phyloP scores from a whole-genome alignment of 2,888 invertebrate genomes.

The Eumerus sabulonum region DNA sequence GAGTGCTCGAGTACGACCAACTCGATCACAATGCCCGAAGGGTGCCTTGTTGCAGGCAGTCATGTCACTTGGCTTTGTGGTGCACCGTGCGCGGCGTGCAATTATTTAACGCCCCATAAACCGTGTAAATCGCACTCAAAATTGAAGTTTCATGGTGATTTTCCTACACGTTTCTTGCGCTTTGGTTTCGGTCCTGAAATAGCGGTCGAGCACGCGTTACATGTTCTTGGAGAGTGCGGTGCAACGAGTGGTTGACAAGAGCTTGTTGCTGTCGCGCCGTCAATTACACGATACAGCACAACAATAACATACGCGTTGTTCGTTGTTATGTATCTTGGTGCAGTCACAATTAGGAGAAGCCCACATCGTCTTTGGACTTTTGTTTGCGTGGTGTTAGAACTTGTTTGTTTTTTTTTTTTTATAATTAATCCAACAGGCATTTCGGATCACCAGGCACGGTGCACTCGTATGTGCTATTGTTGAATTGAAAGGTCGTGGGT shows the following conservation, averaged over 20 bases:
- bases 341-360: constrained; percentile 23
- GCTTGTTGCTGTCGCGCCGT: neutral
- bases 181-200: constrained; percentile 7
- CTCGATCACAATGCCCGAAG: neutral
- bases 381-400: constrained; percentile 30
- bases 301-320: constrained; percentile 13
- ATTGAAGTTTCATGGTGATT: constrained; percentile 36
- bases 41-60: constrained; percentile 25
- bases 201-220: constrained; percentile 37
- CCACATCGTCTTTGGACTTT: constrained; percentile 11
- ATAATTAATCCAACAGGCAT: constrained; percentile 56
- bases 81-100: constrained; percentile 11
- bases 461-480: neutral
- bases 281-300: neutral
- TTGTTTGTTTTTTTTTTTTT: constrained; percentile 8
- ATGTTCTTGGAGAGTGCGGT: constrained; percentile 11
- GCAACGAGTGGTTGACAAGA: constrained; percentile 5
- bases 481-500: constrained; percentile 39
- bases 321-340: constrained; percentile 13
- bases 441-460: constrained; percentile 44
- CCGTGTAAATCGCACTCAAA: constrained; percentile 40
- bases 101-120: constrained; percentile 56
- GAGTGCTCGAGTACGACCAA: neutral
- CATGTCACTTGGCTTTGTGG: constrained; percentile 23
- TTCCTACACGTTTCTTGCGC: neutral